Conservation (phyloP, 2,797 vertebrate genomes). For the Channallabes apus region DNA sequence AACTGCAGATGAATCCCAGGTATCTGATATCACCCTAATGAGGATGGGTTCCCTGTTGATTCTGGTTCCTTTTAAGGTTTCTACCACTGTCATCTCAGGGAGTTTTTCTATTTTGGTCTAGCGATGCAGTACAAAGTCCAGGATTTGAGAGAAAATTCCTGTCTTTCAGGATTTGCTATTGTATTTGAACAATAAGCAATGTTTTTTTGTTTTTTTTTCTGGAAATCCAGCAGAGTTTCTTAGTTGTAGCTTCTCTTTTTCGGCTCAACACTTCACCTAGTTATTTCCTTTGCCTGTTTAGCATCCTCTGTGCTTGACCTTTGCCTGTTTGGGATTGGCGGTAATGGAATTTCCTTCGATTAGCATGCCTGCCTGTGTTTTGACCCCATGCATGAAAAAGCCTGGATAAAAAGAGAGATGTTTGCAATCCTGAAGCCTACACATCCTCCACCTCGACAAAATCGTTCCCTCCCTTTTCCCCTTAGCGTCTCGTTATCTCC, state of each 20-base stretch:
- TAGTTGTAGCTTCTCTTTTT: neutral
- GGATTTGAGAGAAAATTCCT: neutral
- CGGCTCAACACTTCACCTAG: neutral
- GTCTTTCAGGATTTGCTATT: slow-evolving; percentile 8
- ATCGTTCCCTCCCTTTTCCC: slow-evolving; percentile 1
- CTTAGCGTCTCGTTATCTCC: neutral
- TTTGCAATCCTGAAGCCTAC: neutral
- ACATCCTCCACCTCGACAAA: neutral
- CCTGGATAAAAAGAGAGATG: neutral
- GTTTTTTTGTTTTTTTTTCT: neutral
- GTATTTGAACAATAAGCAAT: neutral
- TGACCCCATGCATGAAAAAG: neutral
- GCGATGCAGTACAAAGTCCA: neutral
- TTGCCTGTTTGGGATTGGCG: neutral
- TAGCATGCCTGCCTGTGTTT: neutral
- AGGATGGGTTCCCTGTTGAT: too few relatives aligned
- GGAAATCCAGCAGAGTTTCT: neutral
- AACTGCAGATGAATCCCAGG: too few relatives aligned
- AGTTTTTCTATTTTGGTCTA: neutral
- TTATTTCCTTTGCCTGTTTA: neutral
- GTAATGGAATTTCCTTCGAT: neutral
- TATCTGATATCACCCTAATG: too few relatives aligned
- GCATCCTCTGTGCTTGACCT: neutral
- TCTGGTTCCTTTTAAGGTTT: too few relatives aligned
- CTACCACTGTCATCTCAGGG: too few relatives aligned